A percentile compares a stretch with the other conserved stretches of the same genome.
These are phyloP conservation scores for Megaceryle torquata DNA, from an alignment of 2,113 vertebrate species.

Conservation along the genomic window DNA sequence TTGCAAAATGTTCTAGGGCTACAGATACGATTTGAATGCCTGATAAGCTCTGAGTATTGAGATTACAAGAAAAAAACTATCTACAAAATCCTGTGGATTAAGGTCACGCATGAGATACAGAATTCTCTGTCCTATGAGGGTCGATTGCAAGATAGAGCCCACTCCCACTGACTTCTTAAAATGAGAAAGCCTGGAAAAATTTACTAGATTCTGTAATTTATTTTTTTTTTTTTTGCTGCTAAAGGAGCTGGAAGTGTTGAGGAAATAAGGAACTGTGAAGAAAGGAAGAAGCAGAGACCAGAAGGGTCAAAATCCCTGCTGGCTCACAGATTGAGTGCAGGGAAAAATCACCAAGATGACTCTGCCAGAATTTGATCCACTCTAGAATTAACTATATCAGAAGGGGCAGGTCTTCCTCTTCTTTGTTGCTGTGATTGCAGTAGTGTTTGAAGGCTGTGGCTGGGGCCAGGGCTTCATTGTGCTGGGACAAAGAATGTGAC, in stretches of 20 bases:
- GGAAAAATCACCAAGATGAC: background rate
- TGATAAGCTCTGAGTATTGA: background rate
- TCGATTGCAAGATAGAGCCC: background rate
- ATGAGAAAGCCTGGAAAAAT: conserved; percentile 37
- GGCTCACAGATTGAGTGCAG: background rate
- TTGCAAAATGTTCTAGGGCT: conserved; percentile 16
- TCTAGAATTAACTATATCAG: background rate
- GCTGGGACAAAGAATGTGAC: background rate
- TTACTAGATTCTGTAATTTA: conserved; percentile 21
- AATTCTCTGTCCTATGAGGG: conserved; percentile 36
- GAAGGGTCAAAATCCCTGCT: conserved; percentile 35
- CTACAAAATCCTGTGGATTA: conserved; percentile 27
- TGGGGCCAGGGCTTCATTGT: background rate
- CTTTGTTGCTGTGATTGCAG: background rate
- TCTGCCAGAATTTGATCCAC: background rate
- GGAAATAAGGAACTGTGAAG: background rate
- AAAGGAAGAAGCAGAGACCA: background rate
- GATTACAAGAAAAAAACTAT: conserved; percentile 26
- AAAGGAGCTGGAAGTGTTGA: background rate
- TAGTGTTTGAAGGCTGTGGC: background rate
- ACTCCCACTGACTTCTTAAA: conserved; percentile 32
- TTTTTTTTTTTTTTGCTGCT: background rate
- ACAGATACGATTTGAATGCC: background rate
- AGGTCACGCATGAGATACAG: conserved; percentile 36
- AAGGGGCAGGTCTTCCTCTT: background rate